Evolutionary conservation across 2,888 invertebrate genomes (phyloP).

Genomic region (Nomada flava): DNA sequence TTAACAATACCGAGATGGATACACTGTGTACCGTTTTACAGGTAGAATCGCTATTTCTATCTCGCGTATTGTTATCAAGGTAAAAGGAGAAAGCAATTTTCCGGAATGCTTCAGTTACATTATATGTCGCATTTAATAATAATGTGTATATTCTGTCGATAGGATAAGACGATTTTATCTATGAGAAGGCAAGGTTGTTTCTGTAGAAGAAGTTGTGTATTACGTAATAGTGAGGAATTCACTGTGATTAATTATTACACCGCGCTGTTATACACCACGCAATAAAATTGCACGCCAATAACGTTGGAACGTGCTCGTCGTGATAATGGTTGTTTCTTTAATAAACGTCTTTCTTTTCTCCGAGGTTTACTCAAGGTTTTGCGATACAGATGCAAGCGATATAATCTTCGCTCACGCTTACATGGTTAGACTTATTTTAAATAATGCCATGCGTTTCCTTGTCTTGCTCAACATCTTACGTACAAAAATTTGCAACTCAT

Average conservation of each 20-base stretch:
- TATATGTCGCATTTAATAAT: constrained; percentile 1
- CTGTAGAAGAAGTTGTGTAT: not conserved
- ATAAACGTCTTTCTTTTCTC: constrained; percentile 9
- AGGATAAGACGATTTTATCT: not conserved
- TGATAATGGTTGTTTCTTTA: not conserved
- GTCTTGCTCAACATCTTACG: not conserved
- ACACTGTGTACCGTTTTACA: not conserved
- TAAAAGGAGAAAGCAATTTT: constrained; percentile 30
- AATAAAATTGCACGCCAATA: constrained; percentile 28
- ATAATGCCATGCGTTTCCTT: not conserved
- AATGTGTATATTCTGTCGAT: not conserved
- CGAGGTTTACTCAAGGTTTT: constrained; percentile 22
- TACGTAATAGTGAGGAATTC: constrained; percentile 3
- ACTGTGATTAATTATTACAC: constrained; percentile 3
- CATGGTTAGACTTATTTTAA: not conserved
- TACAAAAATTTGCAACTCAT: too few relatives aligned
- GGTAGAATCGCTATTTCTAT: not conserved
- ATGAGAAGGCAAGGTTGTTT: not conserved
- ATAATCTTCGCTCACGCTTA: not conserved
- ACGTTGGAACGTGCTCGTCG: constrained; percentile 3
- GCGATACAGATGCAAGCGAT: not conserved
- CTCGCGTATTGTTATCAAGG: not conserved
- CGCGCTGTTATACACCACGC: constrained; percentile 17
- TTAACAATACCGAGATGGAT: not conserved
- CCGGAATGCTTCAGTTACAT: not conserved